These are phyloP conservation scores for Ivindomyrus marchei DNA, from an alignment of 2,113 vertebrate genomes.

Conservation along the genomic window DNA sequence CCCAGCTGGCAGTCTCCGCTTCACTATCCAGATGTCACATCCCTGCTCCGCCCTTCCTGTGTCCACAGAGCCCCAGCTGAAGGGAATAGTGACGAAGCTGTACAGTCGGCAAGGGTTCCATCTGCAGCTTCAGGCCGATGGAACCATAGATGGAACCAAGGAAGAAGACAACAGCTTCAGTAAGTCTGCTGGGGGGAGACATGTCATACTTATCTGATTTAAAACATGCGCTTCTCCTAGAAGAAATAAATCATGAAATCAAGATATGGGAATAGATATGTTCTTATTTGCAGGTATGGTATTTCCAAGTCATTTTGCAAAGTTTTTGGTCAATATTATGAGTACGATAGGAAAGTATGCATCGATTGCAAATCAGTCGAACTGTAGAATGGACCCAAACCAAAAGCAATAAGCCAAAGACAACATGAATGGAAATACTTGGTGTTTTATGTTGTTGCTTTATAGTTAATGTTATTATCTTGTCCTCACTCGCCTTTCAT, in stretches of 20 bases:
- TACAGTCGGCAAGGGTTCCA: constrained; percentile 95
- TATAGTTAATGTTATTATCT: background rate
- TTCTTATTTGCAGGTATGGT: background rate
- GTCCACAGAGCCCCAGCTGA: constrained; percentile 92
- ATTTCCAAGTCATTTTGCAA: background rate
- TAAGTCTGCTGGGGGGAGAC: constrained; percentile 50
- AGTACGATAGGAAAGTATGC: background rate
- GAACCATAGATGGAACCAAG: constrained; percentile 93
- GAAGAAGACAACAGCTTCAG: constrained; percentile 87
- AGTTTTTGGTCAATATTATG: background rate
- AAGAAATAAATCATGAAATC: background rate
- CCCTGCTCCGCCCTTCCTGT: constrained; percentile 12
- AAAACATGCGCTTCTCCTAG: background rate
- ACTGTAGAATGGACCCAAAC: background rate
- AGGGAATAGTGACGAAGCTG: constrained; percentile 96
- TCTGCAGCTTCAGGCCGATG: constrained; percentile 93
- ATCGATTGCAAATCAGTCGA: background rate
- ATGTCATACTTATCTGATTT: background rate
- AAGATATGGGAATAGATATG: background rate
- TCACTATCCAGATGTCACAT: background rate
- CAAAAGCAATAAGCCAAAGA: background rate
- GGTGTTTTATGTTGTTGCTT: background rate
- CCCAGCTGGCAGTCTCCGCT: background rate
- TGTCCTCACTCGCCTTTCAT: background rate
- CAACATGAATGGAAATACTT: background rate